Evolutionary conservation across 2,888 invertebrate genomes (phyloP).

Genomic region (Penaeus monodon): DNA sequence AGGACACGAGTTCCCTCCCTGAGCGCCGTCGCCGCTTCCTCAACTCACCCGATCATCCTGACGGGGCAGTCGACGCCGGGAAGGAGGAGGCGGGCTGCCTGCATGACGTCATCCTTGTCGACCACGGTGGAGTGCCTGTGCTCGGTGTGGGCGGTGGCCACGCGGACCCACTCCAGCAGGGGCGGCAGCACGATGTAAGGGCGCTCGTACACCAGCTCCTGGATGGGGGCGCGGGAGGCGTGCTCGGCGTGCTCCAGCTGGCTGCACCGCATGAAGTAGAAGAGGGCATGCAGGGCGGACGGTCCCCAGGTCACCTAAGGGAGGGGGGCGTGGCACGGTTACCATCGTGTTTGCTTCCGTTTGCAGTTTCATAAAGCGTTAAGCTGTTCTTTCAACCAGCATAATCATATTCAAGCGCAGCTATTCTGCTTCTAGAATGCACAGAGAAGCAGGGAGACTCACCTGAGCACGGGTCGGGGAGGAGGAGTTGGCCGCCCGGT

Average conservation of each 20-base stretch:
- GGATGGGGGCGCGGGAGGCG: constrained; percentile 72
- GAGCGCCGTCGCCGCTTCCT: not conserved
- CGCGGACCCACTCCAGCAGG: constrained; percentile 90
- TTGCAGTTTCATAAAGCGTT: no score
- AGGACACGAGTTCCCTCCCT: no score
- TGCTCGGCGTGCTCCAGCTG: constrained; percentile 72
- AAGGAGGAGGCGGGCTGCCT: constrained; percentile 85
- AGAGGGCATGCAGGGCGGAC: constrained; percentile 83
- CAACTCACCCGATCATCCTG: constrained; percentile 77
- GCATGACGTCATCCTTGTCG: constrained; percentile 88
- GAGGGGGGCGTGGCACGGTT: no score
- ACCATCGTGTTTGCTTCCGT: no score
- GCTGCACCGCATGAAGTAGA: constrained; percentile 93
- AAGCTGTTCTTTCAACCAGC: not conserved
- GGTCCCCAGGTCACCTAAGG: constrained; percentile 70
- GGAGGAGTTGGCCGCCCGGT: constrained; percentile 58
- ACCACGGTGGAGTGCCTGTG: constrained; percentile 80
- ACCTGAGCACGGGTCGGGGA: constrained; percentile 55
- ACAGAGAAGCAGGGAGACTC: not conserved
- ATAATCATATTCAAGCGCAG: not conserved
- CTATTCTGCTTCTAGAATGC: not conserved
- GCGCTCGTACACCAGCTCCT: constrained; percentile 86
- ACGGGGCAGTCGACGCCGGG: constrained; percentile 92
- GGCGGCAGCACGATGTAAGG: constrained; percentile 91
- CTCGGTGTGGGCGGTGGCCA: constrained; percentile 85